Conservation (phyloP, 2,113 vertebrate species). For the Nettapus auritus region DNA sequence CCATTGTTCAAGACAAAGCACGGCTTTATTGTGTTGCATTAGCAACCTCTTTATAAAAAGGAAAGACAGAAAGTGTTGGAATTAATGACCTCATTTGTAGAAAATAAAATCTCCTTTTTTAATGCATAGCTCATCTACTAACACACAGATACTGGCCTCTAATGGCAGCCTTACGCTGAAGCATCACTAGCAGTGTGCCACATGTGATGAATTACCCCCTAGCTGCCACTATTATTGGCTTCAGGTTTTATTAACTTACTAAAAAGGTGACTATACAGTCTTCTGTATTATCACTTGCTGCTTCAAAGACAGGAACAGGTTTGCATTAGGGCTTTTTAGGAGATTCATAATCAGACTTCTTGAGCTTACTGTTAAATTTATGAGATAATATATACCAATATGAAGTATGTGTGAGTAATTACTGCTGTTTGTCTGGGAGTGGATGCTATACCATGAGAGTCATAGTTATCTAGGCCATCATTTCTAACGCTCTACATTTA, state of each 20-base stretch:
- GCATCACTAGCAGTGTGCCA: neutral
- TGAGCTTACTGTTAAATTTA: neutral
- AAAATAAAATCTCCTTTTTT: neutral
- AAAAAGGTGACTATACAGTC: neutral
- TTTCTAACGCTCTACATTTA: neutral
- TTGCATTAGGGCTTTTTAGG: neutral
- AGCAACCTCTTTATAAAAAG: neutral
- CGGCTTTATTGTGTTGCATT: slow-evolving; percentile 1
- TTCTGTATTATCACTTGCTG: neutral
- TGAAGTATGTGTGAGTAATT: neutral
- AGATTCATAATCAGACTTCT: neutral
- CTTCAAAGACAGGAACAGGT: neutral
- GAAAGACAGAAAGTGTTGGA: slow-evolving; percentile 18
- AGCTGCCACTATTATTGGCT: neutral
- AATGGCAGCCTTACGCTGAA: neutral
- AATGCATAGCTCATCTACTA: slow-evolving; percentile 6
- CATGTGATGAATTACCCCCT: neutral
- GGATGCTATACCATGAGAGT: neutral
- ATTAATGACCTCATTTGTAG: slow-evolving; percentile 10
- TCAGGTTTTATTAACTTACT: neutral
- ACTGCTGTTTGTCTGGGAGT: neutral
- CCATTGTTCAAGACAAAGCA: neutral
- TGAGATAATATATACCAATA: neutral
- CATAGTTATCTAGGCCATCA: neutral
- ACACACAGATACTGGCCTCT: neutral